A percentile compares a stretch with the other conserved stretches of the same genome.
Conservation (phyloP, 2,888 invertebrate genomes). For the Pomacea canaliculata region DNA sequence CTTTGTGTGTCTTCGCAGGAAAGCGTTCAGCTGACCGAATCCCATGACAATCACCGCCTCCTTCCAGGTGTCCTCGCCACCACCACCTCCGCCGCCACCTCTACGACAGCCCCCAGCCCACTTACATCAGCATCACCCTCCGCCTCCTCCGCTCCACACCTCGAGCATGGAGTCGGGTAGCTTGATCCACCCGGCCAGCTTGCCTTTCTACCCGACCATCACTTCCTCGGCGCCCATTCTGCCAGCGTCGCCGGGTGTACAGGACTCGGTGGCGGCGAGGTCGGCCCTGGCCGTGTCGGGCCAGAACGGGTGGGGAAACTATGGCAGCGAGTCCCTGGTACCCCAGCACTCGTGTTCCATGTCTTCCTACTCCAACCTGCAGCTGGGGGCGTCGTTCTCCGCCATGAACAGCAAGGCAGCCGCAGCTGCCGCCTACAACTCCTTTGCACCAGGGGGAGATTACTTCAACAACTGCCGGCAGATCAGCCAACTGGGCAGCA, state of each 20-base stretch:
- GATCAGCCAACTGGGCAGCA: slow-evolving; percentile 56
- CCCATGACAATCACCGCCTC: slow-evolving; percentile 28
- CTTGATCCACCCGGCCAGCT: slow-evolving; percentile 54
- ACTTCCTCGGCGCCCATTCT: slow-evolving; percentile 52
- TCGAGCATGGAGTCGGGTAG: slow-evolving; percentile 57
- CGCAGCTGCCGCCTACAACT: slow-evolving; percentile 45
- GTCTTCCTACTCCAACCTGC: slow-evolving; percentile 59
- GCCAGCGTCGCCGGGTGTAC: slow-evolving; percentile 51
- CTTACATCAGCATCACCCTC: not conserved
- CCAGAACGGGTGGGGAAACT: slow-evolving; percentile 60
- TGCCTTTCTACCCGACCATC: slow-evolving; percentile 55
- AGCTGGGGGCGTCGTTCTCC: slow-evolving; percentile 57
- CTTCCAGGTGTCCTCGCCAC: slow-evolving; percentile 10
- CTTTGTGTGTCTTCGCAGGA: not conserved
- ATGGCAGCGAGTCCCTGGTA: slow-evolving; percentile 52
- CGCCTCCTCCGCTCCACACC: slow-evolving; percentile 40
- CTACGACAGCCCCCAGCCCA: not conserved
- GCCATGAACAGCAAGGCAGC: slow-evolving; percentile 60
- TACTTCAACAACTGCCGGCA: slow-evolving; percentile 61
- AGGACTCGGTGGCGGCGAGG: slow-evolving; percentile 49
- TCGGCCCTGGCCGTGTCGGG: slow-evolving; percentile 54
- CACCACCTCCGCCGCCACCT: slow-evolving; percentile 3
- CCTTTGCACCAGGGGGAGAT: slow-evolving; percentile 55
- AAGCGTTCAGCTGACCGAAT: slow-evolving; percentile 6
- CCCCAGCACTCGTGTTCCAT: slow-evolving; percentile 61